phyloP scores from a whole-genome alignment of 2,113 vertebrate species.

The Mastomys coucha region DNA sequence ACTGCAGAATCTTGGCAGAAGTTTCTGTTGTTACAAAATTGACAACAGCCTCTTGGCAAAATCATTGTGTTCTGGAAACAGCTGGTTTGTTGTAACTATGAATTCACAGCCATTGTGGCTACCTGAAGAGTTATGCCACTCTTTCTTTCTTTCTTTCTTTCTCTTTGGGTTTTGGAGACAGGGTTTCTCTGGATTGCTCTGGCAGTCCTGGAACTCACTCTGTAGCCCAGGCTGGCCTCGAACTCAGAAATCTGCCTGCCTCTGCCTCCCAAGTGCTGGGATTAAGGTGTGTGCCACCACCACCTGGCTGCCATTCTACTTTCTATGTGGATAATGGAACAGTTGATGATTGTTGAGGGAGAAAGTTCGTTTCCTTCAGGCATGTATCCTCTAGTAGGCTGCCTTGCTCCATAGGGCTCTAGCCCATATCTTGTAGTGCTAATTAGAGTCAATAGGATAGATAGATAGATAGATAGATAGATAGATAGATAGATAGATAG shows the following conservation, averaged over 20 bases:
- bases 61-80: neutral
- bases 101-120: neutral
- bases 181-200: no score
- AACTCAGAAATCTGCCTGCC: no score
- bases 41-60: neutral
- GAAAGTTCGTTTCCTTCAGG: neutral
- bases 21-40: neutral
- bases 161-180: no score
- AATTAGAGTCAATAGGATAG: neutral
- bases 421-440: neutral
- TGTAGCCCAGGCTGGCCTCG: no score
- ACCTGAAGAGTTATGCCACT: neutral
- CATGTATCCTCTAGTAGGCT: neutral
- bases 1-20: neutral
- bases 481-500: no score
- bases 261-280: no score
- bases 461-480: no score
- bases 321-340: neutral
- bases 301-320: no score
- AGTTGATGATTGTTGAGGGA: neutral
- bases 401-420: neutral
- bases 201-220: no score
- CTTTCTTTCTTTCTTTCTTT: no score
- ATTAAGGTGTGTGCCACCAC: no score
- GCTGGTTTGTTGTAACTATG: neutral